A percentile compares a stretch with the other conserved stretches of the same genome.
phyloP scores from a whole-genome alignment of 2,888 invertebrate species.

The Drosophila leonis region DNA sequence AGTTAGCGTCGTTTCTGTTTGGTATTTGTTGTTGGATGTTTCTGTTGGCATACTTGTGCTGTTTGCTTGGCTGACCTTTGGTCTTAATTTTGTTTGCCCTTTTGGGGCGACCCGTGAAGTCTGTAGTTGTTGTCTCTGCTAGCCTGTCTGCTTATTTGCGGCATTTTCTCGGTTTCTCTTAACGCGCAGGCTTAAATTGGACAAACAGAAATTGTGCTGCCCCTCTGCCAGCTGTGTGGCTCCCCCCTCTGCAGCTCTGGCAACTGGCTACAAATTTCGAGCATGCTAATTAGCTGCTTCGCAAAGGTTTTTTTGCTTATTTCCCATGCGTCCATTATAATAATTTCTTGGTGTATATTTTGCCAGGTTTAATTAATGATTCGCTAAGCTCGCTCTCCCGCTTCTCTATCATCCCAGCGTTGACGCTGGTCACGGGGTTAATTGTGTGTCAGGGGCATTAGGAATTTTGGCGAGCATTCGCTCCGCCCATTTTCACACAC shows the following conservation, averaged over 20 bases:
- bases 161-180: constrained; percentile 38
- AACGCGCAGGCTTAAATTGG: constrained; percentile 34
- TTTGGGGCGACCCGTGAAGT: constrained; percentile 23
- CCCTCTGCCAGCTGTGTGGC: not conserved
- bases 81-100: constrained; percentile 46
- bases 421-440: constrained; percentile 35
- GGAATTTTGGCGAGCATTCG: constrained; percentile 45
- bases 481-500: constrained; percentile 9
- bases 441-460: constrained; percentile 70
- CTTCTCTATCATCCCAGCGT: constrained; percentile 20
- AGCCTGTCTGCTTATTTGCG: constrained; percentile 29
- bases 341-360: constrained; percentile 52
- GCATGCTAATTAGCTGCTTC: constrained; percentile 68
- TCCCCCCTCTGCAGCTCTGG: not conserved
- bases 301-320: constrained; percentile 58
- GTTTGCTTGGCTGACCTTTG: constrained; percentile 42
- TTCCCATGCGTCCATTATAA: constrained; percentile 73
- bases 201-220: constrained; percentile 15
- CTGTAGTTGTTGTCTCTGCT: constrained; percentile 7
- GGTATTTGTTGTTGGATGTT: not conserved
- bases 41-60: constrained; percentile 19
- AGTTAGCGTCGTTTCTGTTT: constrained; percentile 7
- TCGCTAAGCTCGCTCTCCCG: constrained; percentile 54
- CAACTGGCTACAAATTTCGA: constrained; percentile 36
- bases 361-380: constrained; percentile 72